Evolutionary conservation across 2,888 invertebrate genomes (phyloP).

Genomic region (Chironomus tentans): DNA sequence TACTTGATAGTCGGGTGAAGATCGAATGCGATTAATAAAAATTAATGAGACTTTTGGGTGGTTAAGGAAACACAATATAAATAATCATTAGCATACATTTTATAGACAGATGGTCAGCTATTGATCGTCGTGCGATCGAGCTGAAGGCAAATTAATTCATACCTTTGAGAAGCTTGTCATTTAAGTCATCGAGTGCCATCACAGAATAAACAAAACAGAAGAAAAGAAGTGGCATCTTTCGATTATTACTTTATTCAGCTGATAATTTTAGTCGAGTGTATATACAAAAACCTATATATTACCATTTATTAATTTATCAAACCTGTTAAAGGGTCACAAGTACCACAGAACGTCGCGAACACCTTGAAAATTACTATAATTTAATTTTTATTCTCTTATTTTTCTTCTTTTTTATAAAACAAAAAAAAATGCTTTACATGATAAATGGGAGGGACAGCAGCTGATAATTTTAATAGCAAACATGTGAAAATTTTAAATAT

Average conservation of each 20-base stretch:
- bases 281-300: not conserved
- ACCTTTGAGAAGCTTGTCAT: not conserved
- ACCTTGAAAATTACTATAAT: conserved; percentile 8
- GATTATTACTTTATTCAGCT: not conserved
- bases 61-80: conserved; percentile 1
- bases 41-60: conserved; percentile 10
- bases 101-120: not conserved
- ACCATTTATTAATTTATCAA: conserved; percentile 7
- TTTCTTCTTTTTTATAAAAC: not conserved
- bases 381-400: not conserved
- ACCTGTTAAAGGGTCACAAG: conserved; percentile 5
- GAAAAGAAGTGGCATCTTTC: too few species aligned
- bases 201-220: too few species aligned
- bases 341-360: not conserved
- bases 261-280: not conserved
- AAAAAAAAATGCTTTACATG: not conserved
- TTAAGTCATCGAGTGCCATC: not conserved
- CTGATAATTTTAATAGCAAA: not conserved
- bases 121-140: not conserved
- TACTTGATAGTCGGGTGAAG: not conserved
- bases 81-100: not conserved
- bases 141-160: not conserved
- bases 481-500: not conserved
- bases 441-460: not conserved
- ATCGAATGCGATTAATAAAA: conserved; percentile 1